Conservation (phyloP, 2,888 invertebrate species). For the Drosophila algonquin region DNA sequence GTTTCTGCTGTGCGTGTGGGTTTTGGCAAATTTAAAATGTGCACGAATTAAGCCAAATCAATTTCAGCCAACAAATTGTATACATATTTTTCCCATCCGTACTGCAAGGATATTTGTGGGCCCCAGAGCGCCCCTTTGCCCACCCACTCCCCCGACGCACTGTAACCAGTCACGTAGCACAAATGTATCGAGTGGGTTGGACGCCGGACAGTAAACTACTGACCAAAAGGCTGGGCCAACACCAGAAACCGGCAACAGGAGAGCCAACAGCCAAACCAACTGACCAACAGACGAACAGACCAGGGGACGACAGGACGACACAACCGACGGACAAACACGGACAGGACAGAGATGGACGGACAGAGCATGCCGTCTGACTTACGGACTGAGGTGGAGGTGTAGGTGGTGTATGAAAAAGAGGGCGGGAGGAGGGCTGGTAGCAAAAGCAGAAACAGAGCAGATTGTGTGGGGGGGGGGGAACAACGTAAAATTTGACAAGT, state of each 20-base stretch:
- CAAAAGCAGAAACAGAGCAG: not conserved
- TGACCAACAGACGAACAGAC: constrained; percentile 32
- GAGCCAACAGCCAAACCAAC: constrained; percentile 10
- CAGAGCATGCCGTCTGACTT: constrained; percentile 32
- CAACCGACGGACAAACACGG: constrained; percentile 13
- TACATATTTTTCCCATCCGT: constrained; percentile 37
- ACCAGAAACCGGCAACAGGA: constrained; percentile 1
- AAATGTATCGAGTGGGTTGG: constrained; percentile 75
- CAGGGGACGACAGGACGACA: constrained; percentile 1
- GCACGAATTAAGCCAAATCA: constrained; percentile 76
- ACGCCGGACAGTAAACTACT: constrained; percentile 71
- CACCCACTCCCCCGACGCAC: constrained; percentile 33
- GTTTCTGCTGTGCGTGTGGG: constrained; percentile 6
- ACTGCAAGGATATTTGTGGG: constrained; percentile 53
- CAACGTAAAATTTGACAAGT: constrained; percentile 76
- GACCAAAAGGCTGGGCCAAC: constrained; percentile 53
- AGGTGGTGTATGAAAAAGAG: too few relatives aligned
- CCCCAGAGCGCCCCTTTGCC: constrained; percentile 38
- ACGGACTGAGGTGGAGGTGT: constrained; percentile 38
- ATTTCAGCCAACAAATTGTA: constrained; percentile 68
- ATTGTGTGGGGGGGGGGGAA: constrained; percentile 24
- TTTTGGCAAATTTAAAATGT: constrained; percentile 64
- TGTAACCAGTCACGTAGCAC: constrained; percentile 76
- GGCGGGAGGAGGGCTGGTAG: constrained; percentile 11
- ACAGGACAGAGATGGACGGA: constrained; percentile 2